A percentile compares a stretch with the other conserved stretches of the same genome.
phyloP scores from a whole-genome alignment of 2,888 invertebrate genomes.

The Nomada fabriciana region DNA sequence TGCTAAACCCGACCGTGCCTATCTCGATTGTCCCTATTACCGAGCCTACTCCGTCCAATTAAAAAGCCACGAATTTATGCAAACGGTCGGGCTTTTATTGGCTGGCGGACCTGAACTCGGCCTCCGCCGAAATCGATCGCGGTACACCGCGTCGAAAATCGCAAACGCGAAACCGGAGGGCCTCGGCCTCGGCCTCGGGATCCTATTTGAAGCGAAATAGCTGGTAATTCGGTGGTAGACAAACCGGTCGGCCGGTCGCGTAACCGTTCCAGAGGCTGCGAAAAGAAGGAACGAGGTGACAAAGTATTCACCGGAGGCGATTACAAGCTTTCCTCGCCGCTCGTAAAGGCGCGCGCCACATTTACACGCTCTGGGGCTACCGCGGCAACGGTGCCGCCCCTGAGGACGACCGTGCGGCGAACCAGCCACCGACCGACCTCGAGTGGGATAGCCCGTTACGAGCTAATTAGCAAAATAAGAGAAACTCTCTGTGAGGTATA shows the following conservation, averaged over 20 bases:
- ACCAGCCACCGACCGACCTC: constrained; percentile 60
- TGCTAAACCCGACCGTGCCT: constrained; percentile 56
- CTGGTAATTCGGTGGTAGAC: constrained; percentile 63
- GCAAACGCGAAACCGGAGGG: not conserved
- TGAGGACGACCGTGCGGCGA: constrained; percentile 31
- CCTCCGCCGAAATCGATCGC: constrained; percentile 66
- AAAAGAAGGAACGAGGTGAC: constrained; percentile 53
- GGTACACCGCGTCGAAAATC: constrained; percentile 15
- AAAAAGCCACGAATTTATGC: constrained; percentile 73
- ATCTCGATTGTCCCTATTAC: constrained; percentile 67
- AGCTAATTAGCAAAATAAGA: constrained; percentile 78
- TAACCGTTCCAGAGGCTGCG: constrained; percentile 6
- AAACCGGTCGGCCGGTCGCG: constrained; percentile 20
- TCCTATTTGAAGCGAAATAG: constrained; percentile 54
- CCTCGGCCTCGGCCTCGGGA: not conserved
- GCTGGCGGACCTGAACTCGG: constrained; percentile 32
- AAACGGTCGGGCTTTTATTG: constrained; percentile 67
- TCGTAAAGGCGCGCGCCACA: constrained; percentile 54
- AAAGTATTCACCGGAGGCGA: constrained; percentile 62
- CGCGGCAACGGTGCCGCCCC: constrained; percentile 51
- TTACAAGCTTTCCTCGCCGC: constrained; percentile 54
- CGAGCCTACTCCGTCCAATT: constrained; percentile 67
- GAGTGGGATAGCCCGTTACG: constrained; percentile 71
- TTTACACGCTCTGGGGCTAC: constrained; percentile 42
- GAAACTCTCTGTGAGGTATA: constrained; percentile 66